These are phyloP conservation scores for Nesogale talazaci DNA, from an alignment of 2,113 vertebrate genomes.

Conservation along the genomic window DNA sequence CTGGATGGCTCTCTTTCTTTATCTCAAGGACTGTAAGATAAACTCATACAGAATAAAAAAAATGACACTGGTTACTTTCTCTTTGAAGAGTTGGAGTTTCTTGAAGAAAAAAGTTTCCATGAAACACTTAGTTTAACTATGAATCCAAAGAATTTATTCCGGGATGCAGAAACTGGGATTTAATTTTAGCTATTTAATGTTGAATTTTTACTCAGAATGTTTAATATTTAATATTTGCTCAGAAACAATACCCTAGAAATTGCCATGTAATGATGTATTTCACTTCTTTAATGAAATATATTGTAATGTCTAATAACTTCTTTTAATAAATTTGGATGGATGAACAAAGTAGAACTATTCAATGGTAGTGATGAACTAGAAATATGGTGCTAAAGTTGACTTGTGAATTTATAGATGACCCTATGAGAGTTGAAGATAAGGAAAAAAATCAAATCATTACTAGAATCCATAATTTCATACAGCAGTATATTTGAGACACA, in stretches of 20 bases:
- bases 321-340: constrained; percentile 10
- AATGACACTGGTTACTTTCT: not conserved
- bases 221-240: too few relatives aligned
- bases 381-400: not conserved
- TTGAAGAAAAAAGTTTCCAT: not conserved
- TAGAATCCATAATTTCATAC: not conserved
- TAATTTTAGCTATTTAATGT: constrained; percentile 16
- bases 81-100: not conserved
- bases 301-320: not conserved
- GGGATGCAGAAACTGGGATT: not conserved
- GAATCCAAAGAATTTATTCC: not conserved
- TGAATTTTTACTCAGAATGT: too few relatives aligned
- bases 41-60: not conserved
- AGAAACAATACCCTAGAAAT: not conserved
- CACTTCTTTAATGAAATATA: not conserved
- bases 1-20: not conserved
- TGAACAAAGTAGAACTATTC: not conserved
- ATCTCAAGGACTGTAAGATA: not conserved
- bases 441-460: not conserved
- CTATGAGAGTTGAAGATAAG: not conserved
- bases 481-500: not conserved
- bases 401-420: not conserved
- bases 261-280: not conserved
- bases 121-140: not conserved
- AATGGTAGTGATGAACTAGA: not conserved